Base-by-base conservation (phyloP, 2,113 vertebrate genomes). In the Hypocryptadius cinnamomeus region DNA sequence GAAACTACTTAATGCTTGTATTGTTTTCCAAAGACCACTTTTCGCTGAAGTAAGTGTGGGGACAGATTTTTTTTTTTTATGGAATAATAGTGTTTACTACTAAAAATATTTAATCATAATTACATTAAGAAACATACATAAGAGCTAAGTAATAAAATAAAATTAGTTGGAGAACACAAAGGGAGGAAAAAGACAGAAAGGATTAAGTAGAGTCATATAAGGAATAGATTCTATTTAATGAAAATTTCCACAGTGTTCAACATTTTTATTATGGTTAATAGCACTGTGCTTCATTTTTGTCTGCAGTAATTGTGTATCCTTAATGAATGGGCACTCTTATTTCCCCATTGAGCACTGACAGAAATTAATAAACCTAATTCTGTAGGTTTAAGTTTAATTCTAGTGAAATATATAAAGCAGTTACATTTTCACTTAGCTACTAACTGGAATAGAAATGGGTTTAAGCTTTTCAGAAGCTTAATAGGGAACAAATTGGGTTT, bases 331-430 rank as follows among this genome's bases (percentile, higher is more conserved):
- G 94, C 96, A 96, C 97, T 97, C 97, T 98, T 97, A 98, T 98
- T 98, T 98, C 97, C 98, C 98, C 97, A 98, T 94, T 98, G 98
- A 98, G 98, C 96, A 97, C 96, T 98, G 98, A 97, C 98, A 98
- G 97, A 98, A 98, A 98, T 98, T 98, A 98, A 98, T 98, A 98
- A 98, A 98, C 98, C 97, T 98, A 98, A 98, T 98, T 98, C 97
- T 98, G 97, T 98, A 98, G 98, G 98, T 98, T 98, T 98, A 98
- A 98, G 98, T 98, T 98, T 98, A 98, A 98, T 98, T 98, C 97
- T 98, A 95, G 97, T 97, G 98, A 98, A 98, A 98, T 98, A 98
- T 98, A 98, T 98, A 98, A 98, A 98, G 97, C 97, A 97, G 97
- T 98, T 97, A 98, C 96, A 97, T 97, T 98, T 97, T 98, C 98